These are phyloP conservation scores for Rhadina sibilatrix DNA, from an alignment of 2,113 vertebrate genomes.

Conservation along the genomic window DNA sequence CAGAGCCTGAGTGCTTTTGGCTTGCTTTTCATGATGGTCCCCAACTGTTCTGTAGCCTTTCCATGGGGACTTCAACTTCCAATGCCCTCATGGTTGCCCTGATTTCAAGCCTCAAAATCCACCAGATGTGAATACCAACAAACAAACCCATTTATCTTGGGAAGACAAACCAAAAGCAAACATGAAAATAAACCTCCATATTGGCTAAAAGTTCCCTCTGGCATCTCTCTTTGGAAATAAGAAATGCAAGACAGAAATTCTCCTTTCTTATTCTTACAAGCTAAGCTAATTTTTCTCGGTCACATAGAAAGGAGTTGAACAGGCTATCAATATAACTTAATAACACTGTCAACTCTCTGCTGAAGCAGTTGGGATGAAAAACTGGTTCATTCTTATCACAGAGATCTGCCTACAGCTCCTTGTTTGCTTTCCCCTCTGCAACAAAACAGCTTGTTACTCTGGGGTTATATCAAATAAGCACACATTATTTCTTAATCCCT, in stretches of 20 bases:
- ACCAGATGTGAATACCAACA: neutral
- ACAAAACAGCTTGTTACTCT: neutral
- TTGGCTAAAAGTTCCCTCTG: neutral
- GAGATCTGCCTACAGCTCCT: neutral
- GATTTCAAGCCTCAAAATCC: neutral
- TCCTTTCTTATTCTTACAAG: neutral
- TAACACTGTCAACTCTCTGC: neutral
- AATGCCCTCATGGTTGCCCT: neutral
- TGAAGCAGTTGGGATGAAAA: neutral
- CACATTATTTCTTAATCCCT: neutral
- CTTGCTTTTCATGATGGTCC: neutral
- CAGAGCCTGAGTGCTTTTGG: fast-evolving
- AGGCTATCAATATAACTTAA: neutral
- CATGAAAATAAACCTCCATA: neutral
- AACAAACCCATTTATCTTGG: neutral
- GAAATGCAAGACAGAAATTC: neutral
- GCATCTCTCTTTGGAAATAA: neutral
- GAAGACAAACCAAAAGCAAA: neutral
- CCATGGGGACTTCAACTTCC: neutral
- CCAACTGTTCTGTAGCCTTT: neutral
- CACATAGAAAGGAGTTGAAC: neutral
- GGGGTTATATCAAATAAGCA: neutral
- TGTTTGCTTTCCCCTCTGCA: neutral
- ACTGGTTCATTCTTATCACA: neutral
- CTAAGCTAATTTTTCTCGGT: neutral